Conservation (phyloP, 1,140 invertebrate species). For the Psix sp. region DNA sequence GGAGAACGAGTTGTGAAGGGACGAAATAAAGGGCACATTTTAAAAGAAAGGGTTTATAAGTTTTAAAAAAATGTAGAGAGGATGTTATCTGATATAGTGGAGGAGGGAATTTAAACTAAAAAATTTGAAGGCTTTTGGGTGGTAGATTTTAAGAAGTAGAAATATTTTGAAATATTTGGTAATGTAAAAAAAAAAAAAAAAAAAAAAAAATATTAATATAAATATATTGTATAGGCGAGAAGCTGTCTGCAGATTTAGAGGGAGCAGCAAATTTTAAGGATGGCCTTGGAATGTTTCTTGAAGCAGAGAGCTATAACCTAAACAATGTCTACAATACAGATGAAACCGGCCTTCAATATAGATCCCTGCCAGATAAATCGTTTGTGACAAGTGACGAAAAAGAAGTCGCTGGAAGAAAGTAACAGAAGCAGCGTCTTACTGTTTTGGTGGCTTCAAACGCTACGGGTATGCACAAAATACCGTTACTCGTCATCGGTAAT, state of each 20-base stretch:
- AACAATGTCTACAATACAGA: constrained; percentile 1
- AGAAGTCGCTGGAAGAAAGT: neutral
- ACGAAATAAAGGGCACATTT: too few species aligned
- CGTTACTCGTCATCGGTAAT: neutral
- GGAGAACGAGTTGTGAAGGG: too few species aligned
- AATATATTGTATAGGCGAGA: constrained; percentile 1
- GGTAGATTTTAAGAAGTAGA: too few species aligned
- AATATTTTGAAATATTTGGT: too few species aligned
- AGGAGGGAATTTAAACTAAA: too few species aligned
- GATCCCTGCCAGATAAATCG: neutral
- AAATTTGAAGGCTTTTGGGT: too few species aligned
- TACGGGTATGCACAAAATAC: neutral
- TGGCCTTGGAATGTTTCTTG: neutral
- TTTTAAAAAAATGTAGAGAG: too few species aligned
- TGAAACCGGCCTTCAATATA: neutral
- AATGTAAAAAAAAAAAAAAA: too few species aligned
- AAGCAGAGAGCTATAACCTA: neutral
- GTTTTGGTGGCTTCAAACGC: neutral
- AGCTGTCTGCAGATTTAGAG: neutral
- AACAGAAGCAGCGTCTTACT: neutral
- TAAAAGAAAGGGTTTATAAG: too few species aligned
- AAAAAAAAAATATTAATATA: too few species aligned
- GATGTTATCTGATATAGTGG: too few species aligned
- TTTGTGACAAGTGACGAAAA: neutral
- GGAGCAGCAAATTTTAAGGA: neutral